Evolutionary conservation across 2,113 vertebrate species (phyloP), one percentile per base, ranked within the genome.

Genomic region (Phyllostomus hastatus): DNA sequence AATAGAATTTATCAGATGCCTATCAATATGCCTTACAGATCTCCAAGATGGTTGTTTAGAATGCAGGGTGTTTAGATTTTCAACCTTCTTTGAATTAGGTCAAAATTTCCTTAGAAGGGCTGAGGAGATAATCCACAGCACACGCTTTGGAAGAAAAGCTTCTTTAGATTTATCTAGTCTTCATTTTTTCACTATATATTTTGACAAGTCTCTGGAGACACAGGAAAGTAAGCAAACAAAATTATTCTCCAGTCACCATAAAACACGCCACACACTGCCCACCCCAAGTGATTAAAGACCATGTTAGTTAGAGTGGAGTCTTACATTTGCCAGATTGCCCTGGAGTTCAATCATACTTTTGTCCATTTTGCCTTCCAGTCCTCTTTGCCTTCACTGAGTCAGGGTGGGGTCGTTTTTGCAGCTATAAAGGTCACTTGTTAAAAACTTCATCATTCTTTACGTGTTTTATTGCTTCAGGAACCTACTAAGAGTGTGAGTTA

Each of bases 341-440:
- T 48, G 11, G 1, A 20, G 28, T 33, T 86, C 41, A 81, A 52
- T 90, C 31, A n/a, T 35, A 61, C 31, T 31, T 76, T 69, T 76
- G 69, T 78, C 69, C 26, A 11, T 38, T 54, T 46, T 61, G 33
- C 67, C 50, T 76, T 69, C 73, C 57, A 48, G 35, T 15, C 41
- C 24, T 82, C 75, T 90, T 67, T 70, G 43, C 52, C 46, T 82
- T 79, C 90, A 22, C 31, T 54, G 67, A 70, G 69, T 67, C 43
- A 78, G 82, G 72, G 59, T 87, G 43, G 50, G 81, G 67, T 76
- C 0, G 0, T 69, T 91, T 93, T 82, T 72, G 10, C 20, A 64
- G 69, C 35, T 31, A 41, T 61, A 87, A 87, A 84, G n/a, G 90
- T 67, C 85, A 75, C 66, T 95, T 88, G 86, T 92, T 96, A 81